phyloP scores from a whole-genome alignment of 2,888 invertebrate genomes.

The Neuroscelio doddi region DNA sequence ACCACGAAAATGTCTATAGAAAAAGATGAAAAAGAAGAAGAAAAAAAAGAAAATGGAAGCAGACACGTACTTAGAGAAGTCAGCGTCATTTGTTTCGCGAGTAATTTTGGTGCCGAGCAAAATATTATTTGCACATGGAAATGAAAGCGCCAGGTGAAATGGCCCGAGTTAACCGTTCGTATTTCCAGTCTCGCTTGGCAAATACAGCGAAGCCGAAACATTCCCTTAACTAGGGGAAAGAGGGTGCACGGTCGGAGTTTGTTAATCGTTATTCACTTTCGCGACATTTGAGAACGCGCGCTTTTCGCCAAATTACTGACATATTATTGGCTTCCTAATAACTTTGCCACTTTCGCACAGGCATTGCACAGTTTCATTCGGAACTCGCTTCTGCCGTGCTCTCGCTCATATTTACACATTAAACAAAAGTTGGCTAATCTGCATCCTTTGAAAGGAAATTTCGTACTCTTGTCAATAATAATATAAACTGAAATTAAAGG shows the following conservation, averaged over 20 bases:
- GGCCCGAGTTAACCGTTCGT: conserved; percentile 45
- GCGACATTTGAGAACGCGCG: conserved; percentile 36
- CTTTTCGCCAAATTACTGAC: conserved; percentile 39
- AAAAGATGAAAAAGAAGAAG: too few species aligned
- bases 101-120: conserved; percentile 43
- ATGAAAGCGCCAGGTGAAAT: conserved; percentile 50
- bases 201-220: conserved; percentile 20
- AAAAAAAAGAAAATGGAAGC: too few species aligned
- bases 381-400: too few species aligned
- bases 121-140: conserved; percentile 56
- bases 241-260: conserved; percentile 37
- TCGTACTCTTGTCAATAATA: too few species aligned
- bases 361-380: too few species aligned
- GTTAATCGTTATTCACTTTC: conserved; percentile 43
- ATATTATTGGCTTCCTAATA: conserved; percentile 35
- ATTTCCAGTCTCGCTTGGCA: conserved; percentile 29
- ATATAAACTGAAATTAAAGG: too few species aligned
- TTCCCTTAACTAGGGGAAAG: conserved; percentile 23
- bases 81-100: conserved; percentile 37
- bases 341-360: conserved; percentile 13
- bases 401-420: too few species aligned
- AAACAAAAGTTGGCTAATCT: too few species aligned
- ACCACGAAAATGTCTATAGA: too few species aligned
- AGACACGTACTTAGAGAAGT: too few species aligned
- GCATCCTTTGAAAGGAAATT: too few species aligned